phyloP scores from a whole-genome alignment of 2,797 vertebrate species.

The Choloepus didactylus region DNA sequence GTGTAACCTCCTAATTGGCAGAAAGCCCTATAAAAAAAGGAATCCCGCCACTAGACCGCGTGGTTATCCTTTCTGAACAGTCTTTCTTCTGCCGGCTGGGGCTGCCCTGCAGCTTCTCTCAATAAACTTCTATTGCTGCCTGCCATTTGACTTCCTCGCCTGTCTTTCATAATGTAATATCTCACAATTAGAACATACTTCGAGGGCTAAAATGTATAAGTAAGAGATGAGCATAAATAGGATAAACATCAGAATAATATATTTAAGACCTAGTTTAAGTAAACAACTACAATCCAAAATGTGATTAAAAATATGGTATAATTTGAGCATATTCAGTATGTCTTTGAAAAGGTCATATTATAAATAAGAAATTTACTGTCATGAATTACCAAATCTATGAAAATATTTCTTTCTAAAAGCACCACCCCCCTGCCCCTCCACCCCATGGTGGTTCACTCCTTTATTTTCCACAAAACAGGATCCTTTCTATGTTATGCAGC shows the following conservation, averaged over 20 bases:
- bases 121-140: too few relatives aligned
- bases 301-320: constrained; percentile 39
- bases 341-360: constrained; percentile 50
- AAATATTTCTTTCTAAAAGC: constrained; percentile 53
- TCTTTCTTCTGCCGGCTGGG: too few relatives aligned
- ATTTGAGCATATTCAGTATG: constrained; percentile 35
- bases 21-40: too few relatives aligned
- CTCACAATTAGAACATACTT: constrained; percentile 6
- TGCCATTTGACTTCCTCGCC: too few relatives aligned
- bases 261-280: constrained; percentile 32
- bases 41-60: too few relatives aligned
- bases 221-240: background rate
- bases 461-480: constrained; percentile 60
- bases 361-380: constrained; percentile 37
- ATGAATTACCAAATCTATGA: constrained; percentile 60
- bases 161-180: too few relatives aligned
- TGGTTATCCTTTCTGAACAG: too few relatives aligned
- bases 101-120: too few relatives aligned
- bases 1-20: too few relatives aligned
- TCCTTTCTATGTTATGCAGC: background rate
- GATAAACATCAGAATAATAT: constrained; percentile 35
- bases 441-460: background rate
- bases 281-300: background rate
- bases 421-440: background rate
- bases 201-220: background rate